Conservation (phyloP, 2,113 vertebrate genomes). For the Embiotoca jacksoni region DNA sequence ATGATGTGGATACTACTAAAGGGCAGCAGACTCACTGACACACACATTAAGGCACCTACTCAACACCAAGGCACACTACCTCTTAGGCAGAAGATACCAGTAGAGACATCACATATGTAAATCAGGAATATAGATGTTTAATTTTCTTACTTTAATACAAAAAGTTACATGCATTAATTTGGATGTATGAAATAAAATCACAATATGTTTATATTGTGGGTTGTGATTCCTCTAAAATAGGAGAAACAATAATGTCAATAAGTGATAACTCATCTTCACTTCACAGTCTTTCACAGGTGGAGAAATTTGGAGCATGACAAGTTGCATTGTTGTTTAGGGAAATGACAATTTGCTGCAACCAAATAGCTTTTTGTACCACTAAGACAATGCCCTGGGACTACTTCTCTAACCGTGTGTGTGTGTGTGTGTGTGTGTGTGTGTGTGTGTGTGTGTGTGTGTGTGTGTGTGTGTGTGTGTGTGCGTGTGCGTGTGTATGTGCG, state of each 20-base stretch:
- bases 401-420: slow-evolving; percentile 37
- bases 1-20: slow-evolving; percentile 52
- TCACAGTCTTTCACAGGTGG: background rate
- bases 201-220: background rate
- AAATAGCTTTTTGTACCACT: slow-evolving; percentile 24
- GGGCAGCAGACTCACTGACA: slow-evolving; percentile 36
- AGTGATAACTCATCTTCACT: slow-evolving; percentile 1
- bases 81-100: slow-evolving; percentile 2
- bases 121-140: no score
- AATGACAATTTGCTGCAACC: slow-evolving; percentile 1
- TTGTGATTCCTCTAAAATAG: no score
- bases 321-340: background rate
- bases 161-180: background rate
- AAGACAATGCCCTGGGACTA: slow-evolving; percentile 48
- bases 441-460: slow-evolving; percentile 34
- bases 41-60: slow-evolving; percentile 20
- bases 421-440: slow-evolving; percentile 38
- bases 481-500: slow-evolving; percentile 23
- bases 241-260: background rate
- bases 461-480: slow-evolving; percentile 30
- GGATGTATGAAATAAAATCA: background rate
- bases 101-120: background rate
- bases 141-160: no score
- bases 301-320: slow-evolving; percentile 1
- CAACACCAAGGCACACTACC: background rate